A percentile compares a stretch with the other conserved stretches of the same genome.
Evolutionary conservation across 2,888 invertebrate species (phyloP).

Genomic region (Lasioglossum leucozonium): DNA sequence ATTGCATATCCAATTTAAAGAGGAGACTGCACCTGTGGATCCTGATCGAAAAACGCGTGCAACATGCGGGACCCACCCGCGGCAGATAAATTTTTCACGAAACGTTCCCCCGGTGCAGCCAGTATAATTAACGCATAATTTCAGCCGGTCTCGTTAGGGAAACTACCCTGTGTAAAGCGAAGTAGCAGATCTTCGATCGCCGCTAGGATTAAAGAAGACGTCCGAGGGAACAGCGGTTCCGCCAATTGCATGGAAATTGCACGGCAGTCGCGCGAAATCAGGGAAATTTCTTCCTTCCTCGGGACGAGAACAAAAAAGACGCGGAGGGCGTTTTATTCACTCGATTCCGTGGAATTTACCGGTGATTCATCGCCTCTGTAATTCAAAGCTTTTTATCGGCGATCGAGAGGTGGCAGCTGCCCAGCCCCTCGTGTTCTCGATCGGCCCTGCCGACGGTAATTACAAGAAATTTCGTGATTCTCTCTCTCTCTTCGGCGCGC

Average conservation of each 20-base stretch:
- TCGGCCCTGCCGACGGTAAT: neutral
- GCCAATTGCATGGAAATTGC: conserved; percentile 27
- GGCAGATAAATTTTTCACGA: neutral
- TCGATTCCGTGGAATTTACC: conserved; percentile 25
- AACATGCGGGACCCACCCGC: neutral
- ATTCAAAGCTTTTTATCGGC: conserved; percentile 42
- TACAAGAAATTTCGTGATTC: neutral
- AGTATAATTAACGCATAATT: neutral
- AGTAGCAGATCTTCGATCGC: neutral
- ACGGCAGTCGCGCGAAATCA: conserved; percentile 14
- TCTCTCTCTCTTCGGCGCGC: neutral
- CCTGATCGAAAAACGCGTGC: neutral
- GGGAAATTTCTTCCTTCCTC: conserved; percentile 12
- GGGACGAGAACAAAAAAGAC: neutral
- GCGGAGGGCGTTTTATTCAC: conserved; percentile 8
- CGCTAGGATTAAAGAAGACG: conserved; percentile 20
- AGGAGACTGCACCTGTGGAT: neutral
- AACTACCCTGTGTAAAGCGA: neutral
- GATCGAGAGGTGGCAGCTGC: conserved; percentile 19
- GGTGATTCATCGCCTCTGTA: conserved; percentile 39
- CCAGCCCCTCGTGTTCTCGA: neutral
- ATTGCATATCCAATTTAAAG: neutral
- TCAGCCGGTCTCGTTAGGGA: neutral
- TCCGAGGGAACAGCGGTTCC: conserved; percentile 1
- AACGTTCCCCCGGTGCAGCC: neutral